Evolutionary conservation across 2,888 invertebrate genomes (phyloP).

Genomic region (Tromatobia lineatoria): DNA sequence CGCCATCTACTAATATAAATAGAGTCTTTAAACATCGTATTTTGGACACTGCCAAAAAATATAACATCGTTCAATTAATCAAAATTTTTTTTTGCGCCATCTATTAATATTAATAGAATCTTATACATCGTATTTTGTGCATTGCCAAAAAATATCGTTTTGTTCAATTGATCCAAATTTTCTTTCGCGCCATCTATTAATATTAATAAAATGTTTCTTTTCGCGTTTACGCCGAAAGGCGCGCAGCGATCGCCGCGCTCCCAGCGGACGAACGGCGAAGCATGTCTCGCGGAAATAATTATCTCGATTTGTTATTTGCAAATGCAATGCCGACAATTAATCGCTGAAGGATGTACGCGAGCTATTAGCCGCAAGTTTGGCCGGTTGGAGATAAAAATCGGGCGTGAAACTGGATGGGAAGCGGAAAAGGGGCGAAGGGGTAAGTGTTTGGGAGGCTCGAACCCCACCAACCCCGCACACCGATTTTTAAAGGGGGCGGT

Average conservation of each 20-base stretch:
- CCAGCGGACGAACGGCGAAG: slow-evolving; percentile 74
- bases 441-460: slow-evolving; percentile 63
- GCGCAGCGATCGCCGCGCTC: slow-evolving; percentile 71
- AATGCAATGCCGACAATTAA: slow-evolving; percentile 76
- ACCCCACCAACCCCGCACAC: slow-evolving; percentile 64
- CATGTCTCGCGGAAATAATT: slow-evolving; percentile 80
- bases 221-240: too few relatives aligned
- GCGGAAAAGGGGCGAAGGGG: slow-evolving; percentile 70
- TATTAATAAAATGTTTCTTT: too few relatives aligned
- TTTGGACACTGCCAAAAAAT: too few relatives aligned
- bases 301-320: slow-evolving; percentile 81
- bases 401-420: slow-evolving; percentile 61
- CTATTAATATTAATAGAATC: too few relatives aligned
- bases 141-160: too few relatives aligned
- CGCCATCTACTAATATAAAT: too few relatives aligned
- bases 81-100: too few relatives aligned
- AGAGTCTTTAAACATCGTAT: too few relatives aligned
- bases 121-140: too few relatives aligned
- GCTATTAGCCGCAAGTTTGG: slow-evolving; percentile 66
- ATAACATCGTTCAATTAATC: too few relatives aligned
- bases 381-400: slow-evolving; percentile 35
- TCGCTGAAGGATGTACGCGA: slow-evolving; percentile 68
- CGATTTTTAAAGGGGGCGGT: slow-evolving; percentile 80
- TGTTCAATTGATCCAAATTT: too few relatives aligned
- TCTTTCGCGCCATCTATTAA: too few relatives aligned